Base-by-base conservation (phyloP, 2,797 vertebrate species). In the Neoniphon sammara region DNA sequence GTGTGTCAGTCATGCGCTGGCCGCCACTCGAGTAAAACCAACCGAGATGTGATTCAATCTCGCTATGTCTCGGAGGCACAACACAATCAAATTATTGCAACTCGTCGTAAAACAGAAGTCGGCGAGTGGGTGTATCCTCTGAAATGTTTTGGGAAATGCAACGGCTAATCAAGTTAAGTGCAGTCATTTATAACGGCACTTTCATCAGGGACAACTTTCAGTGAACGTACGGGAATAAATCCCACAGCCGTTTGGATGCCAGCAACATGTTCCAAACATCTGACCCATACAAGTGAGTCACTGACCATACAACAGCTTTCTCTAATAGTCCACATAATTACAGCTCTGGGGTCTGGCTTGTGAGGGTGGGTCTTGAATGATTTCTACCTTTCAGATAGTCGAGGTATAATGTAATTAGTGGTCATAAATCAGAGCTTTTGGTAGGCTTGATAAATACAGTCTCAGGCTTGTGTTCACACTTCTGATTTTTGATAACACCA, bases 1-100 rank as follows among this genome's bases (percentile, higher is more conserved):
- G 11, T 42, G 31, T 59, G 42, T 15, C 34, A 59, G 12, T 86
- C 84, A 80, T 47, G 75, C 71, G 66, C 30, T 67, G 63, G 66
- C 53, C 69, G 59, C 59, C n/a, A 15, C 44, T 56, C 31, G 36
- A 70, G 47, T 70, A 69, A 77, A 42, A 20, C 42, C 31, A 39
- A 25, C 46, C 0, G 61, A 68, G 83, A 70, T 44, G 50, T 64
- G 78, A 77, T 64, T 75, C 42, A 65, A 70, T 61, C 63, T 64
- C 0, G 5, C 50, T 72, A 1, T 75, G 56, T 56, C 57, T 70
- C 77, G 20, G 31, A 80, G 49, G 74, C 75, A 67, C 12, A 3
- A 54, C 75, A 77, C 39, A 81, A 78, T 54, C 73, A 72, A 70
- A 75, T 18, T 30, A 18, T 52, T 9, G 0, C 49, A 27, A 64